Evolutionary conservation across 2,888 invertebrate species (phyloP), one percentile per base, ranked within the genome.

Genomic region (Muscina levida): DNA sequence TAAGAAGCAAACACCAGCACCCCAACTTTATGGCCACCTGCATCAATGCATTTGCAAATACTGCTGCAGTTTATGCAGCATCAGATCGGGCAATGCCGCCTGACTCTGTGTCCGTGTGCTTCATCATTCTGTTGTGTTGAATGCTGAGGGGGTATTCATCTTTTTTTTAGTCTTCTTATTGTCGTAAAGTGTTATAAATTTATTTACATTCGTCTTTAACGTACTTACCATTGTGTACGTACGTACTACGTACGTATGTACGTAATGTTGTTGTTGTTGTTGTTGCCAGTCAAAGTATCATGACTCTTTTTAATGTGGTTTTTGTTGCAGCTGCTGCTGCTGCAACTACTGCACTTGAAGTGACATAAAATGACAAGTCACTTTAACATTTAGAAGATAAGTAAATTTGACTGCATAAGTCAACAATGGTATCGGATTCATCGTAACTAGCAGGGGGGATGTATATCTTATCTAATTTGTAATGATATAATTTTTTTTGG

Each of bases 361-460:
- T 56, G 57, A 71, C 53, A 74, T 77, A 77, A 77, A 77, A 73
- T 70, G 73, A 73, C 44, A 73, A 68, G 67, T 26, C 22, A 72
- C 57, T 81, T 72, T 67, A 31, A 77, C 59, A 72, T 74, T 56
- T 37, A 72, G 75, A 31, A 74, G 76, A 79, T 80, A 73, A 76
- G 76, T 51, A 80, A 80, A 73, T 77, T 46, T 80, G 70, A 70
- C 73, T 77, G 67, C 72, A 56, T 62, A 67, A 81, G 81, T 72
- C 77, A 77, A 77, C 76, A 31, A 31, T 76, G 67, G 22, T 19
- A 62, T n/a, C n/a, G n/a, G 3, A 56, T 1, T 13, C 56, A 56
- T 24, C 19, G 42, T 19, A 59, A 19, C 1, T 6, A 62, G 39
- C n/a, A n/a, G n/a, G n/a, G n/a, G n/a, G n/a, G n/a, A n/a, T n/a